These are phyloP conservation scores for Brachionus calyciflorus DNA, from an alignment of 1,140 invertebrate species.

Conservation along the genomic window DNA sequence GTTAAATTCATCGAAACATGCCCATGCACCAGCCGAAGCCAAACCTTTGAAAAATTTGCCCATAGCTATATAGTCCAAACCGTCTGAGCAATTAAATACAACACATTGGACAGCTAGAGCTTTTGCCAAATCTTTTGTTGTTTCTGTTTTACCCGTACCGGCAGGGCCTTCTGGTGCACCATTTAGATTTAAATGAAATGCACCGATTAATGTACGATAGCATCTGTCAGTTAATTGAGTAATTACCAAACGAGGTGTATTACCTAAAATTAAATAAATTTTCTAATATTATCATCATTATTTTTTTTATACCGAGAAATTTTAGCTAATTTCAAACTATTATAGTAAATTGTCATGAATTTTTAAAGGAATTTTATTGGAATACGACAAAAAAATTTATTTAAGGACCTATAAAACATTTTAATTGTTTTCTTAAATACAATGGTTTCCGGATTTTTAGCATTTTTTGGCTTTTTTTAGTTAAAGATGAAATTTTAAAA, in stretches of 20 bases:
- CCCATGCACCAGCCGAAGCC: slow-evolving; percentile 61
- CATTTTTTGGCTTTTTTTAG: too few relatives aligned
- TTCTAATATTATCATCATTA: too few relatives aligned
- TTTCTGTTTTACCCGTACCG: slow-evolving; percentile 72
- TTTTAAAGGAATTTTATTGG: too few relatives aligned
- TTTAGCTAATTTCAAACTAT: too few relatives aligned
- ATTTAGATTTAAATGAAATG: slow-evolving; percentile 61
- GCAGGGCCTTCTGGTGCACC: slow-evolving; percentile 50
- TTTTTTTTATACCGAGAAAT: too few relatives aligned
- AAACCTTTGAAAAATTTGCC: slow-evolving; percentile 63
- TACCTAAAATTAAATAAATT: too few relatives aligned
- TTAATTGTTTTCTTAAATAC: too few relatives aligned
- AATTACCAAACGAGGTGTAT: slow-evolving; percentile 59
- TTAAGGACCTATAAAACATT: too few relatives aligned
- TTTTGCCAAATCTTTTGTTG: slow-evolving; percentile 62
- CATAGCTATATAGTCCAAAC: slow-evolving; percentile 62
- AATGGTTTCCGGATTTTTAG: too few relatives aligned
- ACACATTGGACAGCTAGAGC: slow-evolving; percentile 62
- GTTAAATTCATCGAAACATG: slow-evolving; percentile 63
- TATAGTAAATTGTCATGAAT: too few relatives aligned
- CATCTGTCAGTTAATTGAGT: slow-evolving; percentile 62
- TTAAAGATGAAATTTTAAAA: too few relatives aligned
- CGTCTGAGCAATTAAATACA: slow-evolving; percentile 63
- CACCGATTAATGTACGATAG: slow-evolving; percentile 58
- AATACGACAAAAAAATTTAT: too few relatives aligned